phyloP scores from a whole-genome alignment of 1,140 invertebrate species.

The Trichomalopsis sarcophagae region DNA sequence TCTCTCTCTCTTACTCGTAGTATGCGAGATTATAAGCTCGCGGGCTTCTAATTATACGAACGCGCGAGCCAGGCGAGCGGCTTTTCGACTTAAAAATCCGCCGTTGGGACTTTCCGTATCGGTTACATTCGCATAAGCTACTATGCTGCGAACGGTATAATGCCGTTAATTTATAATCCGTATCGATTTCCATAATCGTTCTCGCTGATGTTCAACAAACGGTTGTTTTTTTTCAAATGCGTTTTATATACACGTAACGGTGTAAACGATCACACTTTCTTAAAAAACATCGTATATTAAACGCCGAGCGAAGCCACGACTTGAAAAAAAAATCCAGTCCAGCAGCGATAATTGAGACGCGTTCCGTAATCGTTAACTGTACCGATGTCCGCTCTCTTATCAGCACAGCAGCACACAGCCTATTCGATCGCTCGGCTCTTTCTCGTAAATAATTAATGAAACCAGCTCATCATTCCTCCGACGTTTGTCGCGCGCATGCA shows the following conservation, averaged over 20 bases:
- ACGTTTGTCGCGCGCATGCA: not conserved
- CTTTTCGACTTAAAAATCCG: not conserved
- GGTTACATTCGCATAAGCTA: too few species aligned
- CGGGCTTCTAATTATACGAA: not conserved
- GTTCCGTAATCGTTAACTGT: not conserved
- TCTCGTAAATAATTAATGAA: constrained; percentile 10
- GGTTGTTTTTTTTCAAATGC: too few species aligned
- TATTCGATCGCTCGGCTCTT: not conserved
- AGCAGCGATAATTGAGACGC: constrained; percentile 1
- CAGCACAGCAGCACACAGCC: not conserved
- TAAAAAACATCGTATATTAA: too few species aligned
- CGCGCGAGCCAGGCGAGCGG: not conserved
- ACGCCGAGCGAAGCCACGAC: too few species aligned
- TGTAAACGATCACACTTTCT: too few species aligned
- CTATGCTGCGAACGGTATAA: too few species aligned
- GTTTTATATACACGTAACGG: too few species aligned
- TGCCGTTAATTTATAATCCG: too few species aligned
- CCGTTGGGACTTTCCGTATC: too few species aligned
- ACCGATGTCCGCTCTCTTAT: not conserved
- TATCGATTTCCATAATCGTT: too few species aligned
- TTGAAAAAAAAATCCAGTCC: not conserved
- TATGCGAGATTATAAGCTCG: not conserved
- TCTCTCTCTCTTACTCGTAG: not conserved
- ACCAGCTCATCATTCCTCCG: not conserved
- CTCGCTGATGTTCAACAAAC: too few species aligned